Conservation (phyloP, 2,888 invertebrate species). For the Watsonalla binaria region DNA sequence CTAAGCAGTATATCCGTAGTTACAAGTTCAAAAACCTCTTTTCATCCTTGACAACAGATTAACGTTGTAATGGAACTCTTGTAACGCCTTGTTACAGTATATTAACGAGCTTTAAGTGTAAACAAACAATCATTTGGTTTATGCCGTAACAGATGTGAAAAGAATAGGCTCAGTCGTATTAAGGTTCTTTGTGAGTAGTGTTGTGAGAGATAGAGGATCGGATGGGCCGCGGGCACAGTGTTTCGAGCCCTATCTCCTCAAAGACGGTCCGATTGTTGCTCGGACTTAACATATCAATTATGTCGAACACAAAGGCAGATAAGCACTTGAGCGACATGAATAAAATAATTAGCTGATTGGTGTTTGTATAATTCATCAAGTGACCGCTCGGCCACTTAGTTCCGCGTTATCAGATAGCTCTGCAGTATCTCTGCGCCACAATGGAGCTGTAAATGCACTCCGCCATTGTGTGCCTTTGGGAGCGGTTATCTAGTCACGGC, state of each 20-base stretch:
- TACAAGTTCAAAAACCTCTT: not conserved
- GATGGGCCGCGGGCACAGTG: conserved; percentile 21
- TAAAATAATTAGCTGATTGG: conserved; percentile 78
- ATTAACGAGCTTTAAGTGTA: conserved; percentile 43
- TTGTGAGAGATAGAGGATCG: conserved; percentile 34
- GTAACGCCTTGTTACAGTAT: conserved; percentile 29
- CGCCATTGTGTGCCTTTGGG: conserved; percentile 49
- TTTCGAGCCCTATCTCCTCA: conserved; percentile 39
- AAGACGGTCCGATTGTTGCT: conserved; percentile 69
- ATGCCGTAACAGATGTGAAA: conserved; percentile 40
- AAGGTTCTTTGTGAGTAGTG: conserved; percentile 57
- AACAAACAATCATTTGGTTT: conserved; percentile 53
- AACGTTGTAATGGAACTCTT: conserved; percentile 12
- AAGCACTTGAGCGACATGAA: conserved; percentile 73
- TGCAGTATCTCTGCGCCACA: conserved; percentile 47
- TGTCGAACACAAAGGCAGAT: conserved; percentile 72
- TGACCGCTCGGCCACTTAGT: conserved; percentile 65
- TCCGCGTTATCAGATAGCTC: conserved; percentile 61
- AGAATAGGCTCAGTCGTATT: conserved; percentile 56
- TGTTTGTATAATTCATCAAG: conserved; percentile 77
- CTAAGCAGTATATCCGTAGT: not conserved
- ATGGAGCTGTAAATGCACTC: conserved; percentile 63
- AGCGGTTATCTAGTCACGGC: conserved; percentile 44
- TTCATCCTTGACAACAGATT: conserved; percentile 24
- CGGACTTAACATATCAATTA: conserved; percentile 77